These are phyloP conservation scores for Podabrus alpinus DNA, from an alignment of 2,888 invertebrate genomes.

Conservation along the genomic window DNA sequence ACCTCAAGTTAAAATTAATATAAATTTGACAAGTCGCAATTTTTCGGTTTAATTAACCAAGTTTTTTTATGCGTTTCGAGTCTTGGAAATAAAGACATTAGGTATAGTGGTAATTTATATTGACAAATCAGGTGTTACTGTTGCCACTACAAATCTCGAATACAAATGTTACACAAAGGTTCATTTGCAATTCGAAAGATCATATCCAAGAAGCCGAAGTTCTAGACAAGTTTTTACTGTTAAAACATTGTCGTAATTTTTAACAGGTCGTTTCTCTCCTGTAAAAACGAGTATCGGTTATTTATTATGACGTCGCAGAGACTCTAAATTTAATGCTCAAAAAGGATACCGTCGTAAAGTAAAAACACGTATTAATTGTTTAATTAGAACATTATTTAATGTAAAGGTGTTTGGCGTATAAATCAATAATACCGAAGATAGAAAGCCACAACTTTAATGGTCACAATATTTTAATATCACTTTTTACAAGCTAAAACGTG, in stretches of 20 bases:
- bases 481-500: neutral
- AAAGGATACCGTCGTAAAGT: constrained; percentile 9
- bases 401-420: constrained; percentile 4
- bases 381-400: constrained; percentile 18
- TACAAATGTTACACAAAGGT: constrained; percentile 51
- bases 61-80: neutral
- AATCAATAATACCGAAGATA: neutral
- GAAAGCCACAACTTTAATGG: neutral
- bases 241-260: constrained; percentile 34
- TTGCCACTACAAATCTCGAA: constrained; percentile 53
- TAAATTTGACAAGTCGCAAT: neutral
- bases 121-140: constrained; percentile 56
- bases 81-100: constrained; percentile 48
- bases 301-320: constrained; percentile 21
- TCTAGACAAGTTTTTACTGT: constrained; percentile 47
- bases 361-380: constrained; percentile 10
- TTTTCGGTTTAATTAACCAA: constrained; percentile 1
- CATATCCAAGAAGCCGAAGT: constrained; percentile 21
- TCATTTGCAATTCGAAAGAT: constrained; percentile 53
- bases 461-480: constrained; percentile 8
- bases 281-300: constrained; percentile 27
- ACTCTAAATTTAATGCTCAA: constrained; percentile 12
- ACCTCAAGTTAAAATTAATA: neutral
- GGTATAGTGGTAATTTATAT: constrained; percentile 52
- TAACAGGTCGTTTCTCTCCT: constrained; percentile 27